These are phyloP conservation scores for Urechis unicinctus DNA, from an alignment of 2,888 invertebrate species.

Conservation along the genomic window DNA sequence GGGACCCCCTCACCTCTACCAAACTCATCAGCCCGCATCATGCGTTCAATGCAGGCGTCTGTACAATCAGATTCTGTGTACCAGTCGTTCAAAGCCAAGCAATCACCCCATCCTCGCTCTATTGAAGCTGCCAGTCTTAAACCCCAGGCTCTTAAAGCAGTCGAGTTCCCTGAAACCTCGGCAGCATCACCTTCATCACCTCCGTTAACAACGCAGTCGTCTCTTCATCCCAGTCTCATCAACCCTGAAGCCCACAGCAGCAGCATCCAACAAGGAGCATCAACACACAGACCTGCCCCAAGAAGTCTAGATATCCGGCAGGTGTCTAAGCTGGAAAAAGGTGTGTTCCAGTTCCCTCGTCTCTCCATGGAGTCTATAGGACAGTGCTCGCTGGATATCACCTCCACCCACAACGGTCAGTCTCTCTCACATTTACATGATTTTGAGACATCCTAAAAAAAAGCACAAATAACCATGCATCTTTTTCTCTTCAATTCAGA, in stretches of 20 bases:
- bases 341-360: slow-evolving; percentile 26
- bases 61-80: slow-evolving; percentile 32
- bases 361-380: slow-evolving; percentile 36
- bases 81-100: slow-evolving; percentile 37
- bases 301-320: slow-evolving; percentile 25
- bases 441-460: too few species aligned
- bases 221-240: neutral
- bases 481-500: too few species aligned
- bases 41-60: too few species aligned
- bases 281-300: too few species aligned
- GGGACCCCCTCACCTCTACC: too few species aligned
- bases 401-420: too few species aligned
- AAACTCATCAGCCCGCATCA: too few species aligned
- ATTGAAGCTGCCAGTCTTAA: slow-evolving; percentile 18
- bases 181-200: too few species aligned
- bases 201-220: slow-evolving; percentile 9
- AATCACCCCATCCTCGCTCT: slow-evolving; percentile 23
- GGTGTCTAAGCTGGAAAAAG: slow-evolving; percentile 22
- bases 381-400: slow-evolving; percentile 36
- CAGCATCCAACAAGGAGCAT: slow-evolving; percentile 5
- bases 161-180: slow-evolving; percentile 16
- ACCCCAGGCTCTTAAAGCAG: slow-evolving; percentile 24
- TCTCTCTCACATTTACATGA: too few species aligned
- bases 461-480: too few species aligned
- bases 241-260: neutral